These are phyloP conservation scores for Phalanger gymnotis DNA, from an alignment of 2,797 vertebrate genomes.

Conservation along the genomic window DNA sequence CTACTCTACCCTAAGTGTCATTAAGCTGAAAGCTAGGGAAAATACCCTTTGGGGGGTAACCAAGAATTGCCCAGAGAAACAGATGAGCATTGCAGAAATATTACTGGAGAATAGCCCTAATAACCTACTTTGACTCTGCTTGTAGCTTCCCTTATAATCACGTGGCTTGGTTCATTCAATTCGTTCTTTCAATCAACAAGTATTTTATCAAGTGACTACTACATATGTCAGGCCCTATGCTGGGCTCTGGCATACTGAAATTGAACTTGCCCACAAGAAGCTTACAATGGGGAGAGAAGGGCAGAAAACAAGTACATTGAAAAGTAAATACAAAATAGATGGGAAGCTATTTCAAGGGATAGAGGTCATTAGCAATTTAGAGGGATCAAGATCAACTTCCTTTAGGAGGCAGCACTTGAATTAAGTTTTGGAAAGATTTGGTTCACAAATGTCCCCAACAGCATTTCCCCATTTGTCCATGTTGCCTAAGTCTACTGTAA, in stretches of 20 bases:
- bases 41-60: not conserved
- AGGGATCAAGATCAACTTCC: not conserved
- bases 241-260: not conserved
- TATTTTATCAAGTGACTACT: not conserved
- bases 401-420: not conserved
- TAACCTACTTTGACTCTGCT: not conserved
- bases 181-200: not conserved
- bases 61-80: constrained; percentile 4
- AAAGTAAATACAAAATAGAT: not conserved
- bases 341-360: not conserved
- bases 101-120: not conserved
- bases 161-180: not conserved
- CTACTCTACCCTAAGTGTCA: not conserved
- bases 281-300: not conserved
- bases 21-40: not conserved
- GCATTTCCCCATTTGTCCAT: not conserved
- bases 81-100: constrained; percentile 15
- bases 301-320: not conserved
- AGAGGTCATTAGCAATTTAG: not conserved
- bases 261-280: not conserved
- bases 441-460: not conserved
- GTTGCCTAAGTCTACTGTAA: not conserved
- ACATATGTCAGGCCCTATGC: not conserved
- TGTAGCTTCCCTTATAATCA: not conserved
- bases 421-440: not conserved